Percentiles rank a stretch among this genome's conserved stretches.
Conservation (phyloP, 2,888 invertebrate species). For the Ctenicera cuprea region DNA sequence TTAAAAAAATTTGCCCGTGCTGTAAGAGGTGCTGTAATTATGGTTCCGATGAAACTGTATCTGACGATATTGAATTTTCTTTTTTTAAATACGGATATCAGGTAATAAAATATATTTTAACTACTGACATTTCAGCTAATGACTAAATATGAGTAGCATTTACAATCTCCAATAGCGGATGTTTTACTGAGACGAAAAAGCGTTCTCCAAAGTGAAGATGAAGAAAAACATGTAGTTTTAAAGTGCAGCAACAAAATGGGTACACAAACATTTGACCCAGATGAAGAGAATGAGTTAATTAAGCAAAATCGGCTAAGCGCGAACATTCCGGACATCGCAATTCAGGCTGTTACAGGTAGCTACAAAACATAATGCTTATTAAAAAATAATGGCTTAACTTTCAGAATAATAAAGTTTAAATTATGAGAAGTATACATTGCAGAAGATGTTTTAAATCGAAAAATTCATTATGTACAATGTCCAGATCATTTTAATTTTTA, state of each 20-base stretch:
- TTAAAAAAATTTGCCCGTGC: conserved; percentile 39
- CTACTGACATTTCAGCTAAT: background rate
- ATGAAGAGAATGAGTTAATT: conserved; percentile 32
- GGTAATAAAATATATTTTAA: conserved; percentile 21
- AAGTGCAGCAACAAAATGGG: conserved; percentile 47
- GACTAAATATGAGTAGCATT: background rate
- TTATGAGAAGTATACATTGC: too few species aligned
- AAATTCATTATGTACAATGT: too few species aligned
- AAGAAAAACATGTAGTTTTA: conserved; percentile 17
- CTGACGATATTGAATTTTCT: conserved; percentile 61
- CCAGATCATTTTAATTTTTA: too few species aligned
- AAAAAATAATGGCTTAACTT: too few species aligned
- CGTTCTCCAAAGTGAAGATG: conserved; percentile 2
- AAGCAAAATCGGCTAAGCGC: conserved; percentile 34
- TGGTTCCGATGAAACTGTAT: conserved; percentile 58
- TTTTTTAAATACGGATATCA: conserved; percentile 32
- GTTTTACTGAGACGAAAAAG: background rate
- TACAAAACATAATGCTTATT: background rate
- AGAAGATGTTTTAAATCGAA: too few species aligned
- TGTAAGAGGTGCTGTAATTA: conserved; percentile 49
- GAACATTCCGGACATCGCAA: conserved; percentile 33
- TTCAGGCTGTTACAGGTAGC: conserved; percentile 35
- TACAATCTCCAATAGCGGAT: background rate
- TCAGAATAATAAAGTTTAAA: too few species aligned
- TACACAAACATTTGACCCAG: conserved; percentile 38